Evolutionary conservation across 2,888 invertebrate genomes (phyloP), one percentile per base, ranked within the genome.

Genomic region (Noctua pronuba): DNA sequence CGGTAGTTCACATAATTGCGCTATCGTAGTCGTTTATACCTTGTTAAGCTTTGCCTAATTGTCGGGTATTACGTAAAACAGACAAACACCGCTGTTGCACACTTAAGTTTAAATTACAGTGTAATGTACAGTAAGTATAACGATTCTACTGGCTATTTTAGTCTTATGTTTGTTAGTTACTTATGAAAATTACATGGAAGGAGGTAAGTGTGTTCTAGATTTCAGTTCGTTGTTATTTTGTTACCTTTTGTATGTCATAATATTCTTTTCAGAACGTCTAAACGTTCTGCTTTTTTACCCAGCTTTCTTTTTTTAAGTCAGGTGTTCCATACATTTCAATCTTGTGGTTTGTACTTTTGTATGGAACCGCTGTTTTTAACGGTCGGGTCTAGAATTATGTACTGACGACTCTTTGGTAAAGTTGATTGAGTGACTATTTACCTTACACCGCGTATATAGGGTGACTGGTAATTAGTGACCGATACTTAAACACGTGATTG

Each of bases 31-130:
- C 78, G 49, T 78, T 86, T 74, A 72, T 86, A 78, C 68, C 73
- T 82, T 78, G 83, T 86, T 78, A 86, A 83, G 73, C 86, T 84
- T 71, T 71, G 49, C 75, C 67, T 84, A 84, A 86, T 86, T 83
- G 84, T 86, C 64, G 71, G 75, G 75, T 73, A 74, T 84, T 86
- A 86, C 73, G 73, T 79, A 72, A 83, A 84, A 75, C 70, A 73
- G 86, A 83, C 74, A 79, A 84, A 84, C 75, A 73, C 46, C 38
- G 73, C 49, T 83, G 73, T 71, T 82, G 73, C 86, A 79, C 79
- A 83, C 75, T 84, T 83, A 79, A 79, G 84, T 83, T 84, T 76
- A 75, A 84, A 86, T 86, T 83, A 83, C 83, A 75, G 41, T 71
- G 41, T 75, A 73, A 82, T 82, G 77, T 82, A 73, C 82, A 69